Evolutionary conservation across 2,797 vertebrate species (phyloP).

Genomic region (Phataginus tetradactyla): DNA sequence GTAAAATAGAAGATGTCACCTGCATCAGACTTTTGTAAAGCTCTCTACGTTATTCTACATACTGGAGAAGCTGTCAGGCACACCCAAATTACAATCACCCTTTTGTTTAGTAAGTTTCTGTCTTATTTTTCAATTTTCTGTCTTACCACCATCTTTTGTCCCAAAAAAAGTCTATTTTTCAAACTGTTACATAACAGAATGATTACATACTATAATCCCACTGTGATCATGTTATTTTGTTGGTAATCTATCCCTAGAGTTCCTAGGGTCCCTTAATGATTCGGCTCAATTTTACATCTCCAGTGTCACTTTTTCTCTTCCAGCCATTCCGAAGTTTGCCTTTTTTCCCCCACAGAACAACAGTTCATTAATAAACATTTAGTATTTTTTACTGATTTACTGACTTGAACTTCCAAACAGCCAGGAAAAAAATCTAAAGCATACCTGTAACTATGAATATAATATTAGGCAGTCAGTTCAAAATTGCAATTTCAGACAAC

Average conservation of each 20-base stretch:
- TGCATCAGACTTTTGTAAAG: not conserved
- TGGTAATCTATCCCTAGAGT: not conserved
- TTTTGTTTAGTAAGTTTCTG: not conserved
- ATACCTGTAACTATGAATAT: not conserved
- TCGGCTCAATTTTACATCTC: not conserved
- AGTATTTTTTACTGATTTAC: not conserved
- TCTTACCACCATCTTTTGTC: not conserved
- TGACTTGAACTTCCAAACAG: not conserved
- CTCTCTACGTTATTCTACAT: not conserved
- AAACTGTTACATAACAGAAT: not conserved
- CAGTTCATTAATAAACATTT: not conserved
- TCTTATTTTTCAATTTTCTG: not conserved
- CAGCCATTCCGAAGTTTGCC: not conserved
- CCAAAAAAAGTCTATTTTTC: not conserved
- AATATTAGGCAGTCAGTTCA: not conserved
- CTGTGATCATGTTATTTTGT: not conserved
- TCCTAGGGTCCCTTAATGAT: not conserved
- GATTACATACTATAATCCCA: not conserved
- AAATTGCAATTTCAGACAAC: conserved; percentile 37
- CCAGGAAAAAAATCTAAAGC: not conserved
- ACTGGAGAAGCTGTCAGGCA: not conserved
- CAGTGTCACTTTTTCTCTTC: conserved; percentile 2
- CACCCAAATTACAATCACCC: not conserved
- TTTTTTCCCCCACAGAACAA: not conserved
- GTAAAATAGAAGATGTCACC: not conserved